Percentiles rank a stretch among this genome's conserved stretches.
phyloP scores from a whole-genome alignment of 1,140 invertebrate species.

The Leptoteleia sp. region DNA sequence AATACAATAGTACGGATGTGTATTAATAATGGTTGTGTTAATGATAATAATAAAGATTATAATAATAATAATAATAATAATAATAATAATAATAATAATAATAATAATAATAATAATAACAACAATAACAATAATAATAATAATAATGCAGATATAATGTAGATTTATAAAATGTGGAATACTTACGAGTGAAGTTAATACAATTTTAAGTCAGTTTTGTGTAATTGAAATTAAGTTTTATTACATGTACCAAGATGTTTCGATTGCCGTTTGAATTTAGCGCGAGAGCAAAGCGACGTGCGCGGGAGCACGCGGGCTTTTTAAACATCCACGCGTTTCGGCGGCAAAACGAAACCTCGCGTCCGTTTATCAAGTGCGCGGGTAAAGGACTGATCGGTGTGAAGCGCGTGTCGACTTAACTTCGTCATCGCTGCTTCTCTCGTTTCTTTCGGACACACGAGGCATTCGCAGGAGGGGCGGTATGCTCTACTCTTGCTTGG shows the following conservation, averaged over 20 bases:
- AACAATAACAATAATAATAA: background rate
- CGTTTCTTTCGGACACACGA: constrained; percentile 67
- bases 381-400: constrained; percentile 76
- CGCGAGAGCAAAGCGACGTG: constrained; percentile 14
- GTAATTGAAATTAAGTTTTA: background rate
- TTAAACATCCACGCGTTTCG: constrained; percentile 26
- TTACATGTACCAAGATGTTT: background rate
- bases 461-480: constrained; percentile 63
- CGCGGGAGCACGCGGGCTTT: constrained; percentile 17
- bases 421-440: constrained; percentile 72
- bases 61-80: too few species aligned
- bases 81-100: too few species aligned
- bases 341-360: constrained; percentile 50
- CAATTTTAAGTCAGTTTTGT: too few species aligned
- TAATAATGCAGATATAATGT: background rate
- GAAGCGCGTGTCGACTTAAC: constrained; percentile 69
- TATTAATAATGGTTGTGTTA: too few species aligned
- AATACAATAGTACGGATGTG: too few species aligned
- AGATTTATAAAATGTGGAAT: background rate
- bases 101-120: too few species aligned
- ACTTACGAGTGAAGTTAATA: constrained; percentile 41
- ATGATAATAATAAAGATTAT: too few species aligned
- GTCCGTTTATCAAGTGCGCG: constrained; percentile 72
- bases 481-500: constrained; percentile 68
- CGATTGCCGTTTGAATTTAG: constrained; percentile 39